Evolutionary conservation across 1,140 invertebrate species (phyloP), one percentile per base, ranked within the genome.

Genomic region (Musca vetustissima): DNA sequence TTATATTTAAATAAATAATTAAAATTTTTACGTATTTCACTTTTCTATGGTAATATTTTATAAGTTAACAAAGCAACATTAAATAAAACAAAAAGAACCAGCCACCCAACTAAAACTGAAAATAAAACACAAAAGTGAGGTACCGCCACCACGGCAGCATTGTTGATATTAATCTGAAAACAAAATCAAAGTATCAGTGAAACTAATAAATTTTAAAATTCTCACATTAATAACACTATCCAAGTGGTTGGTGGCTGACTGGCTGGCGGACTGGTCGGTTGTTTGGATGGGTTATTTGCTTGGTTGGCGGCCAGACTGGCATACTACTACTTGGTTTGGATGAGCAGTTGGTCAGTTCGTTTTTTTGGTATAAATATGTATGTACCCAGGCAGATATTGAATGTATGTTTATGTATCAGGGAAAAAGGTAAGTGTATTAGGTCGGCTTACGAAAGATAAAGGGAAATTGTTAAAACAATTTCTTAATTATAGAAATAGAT

Each of bases 181-280:
- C 28, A 21, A 65, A 68, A 68, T 68, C 55, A 59, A 61, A 68
- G 28, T 36, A 36, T 43, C 32, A 68, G 52, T 48, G 50, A 50
- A 68, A 59, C 36, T 49, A 68, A 68, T 68, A 68, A 68, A 68
- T 68, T 68, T 47, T 48, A 61, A 68, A 59, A 59, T 68, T 68
- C 67, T 59, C 67, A 68, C 67, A 68, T 68, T 68, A 68, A 68
- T 68, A 68, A 68, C 24, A 50, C 24, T 21, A 61, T 32, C 57
- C 32, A 61, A 61, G 57, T 61, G 57, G 57, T 32, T 61, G 57
- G 36, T 43, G 36, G 36, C 36, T 43, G 36, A 11, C 36, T 43
- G 36, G 11, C 7, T 6, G 36, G 36, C 36, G 6, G 36, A 11
- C 36, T 9, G 36, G 11, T 11, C 11, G 36, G 36, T 11, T 43